Percentiles rank a stretch among this genome's conserved stretches.
These are phyloP conservation scores for Pampusana beccarii DNA, from an alignment of 2,113 vertebrate species.

Conservation along the genomic window DNA sequence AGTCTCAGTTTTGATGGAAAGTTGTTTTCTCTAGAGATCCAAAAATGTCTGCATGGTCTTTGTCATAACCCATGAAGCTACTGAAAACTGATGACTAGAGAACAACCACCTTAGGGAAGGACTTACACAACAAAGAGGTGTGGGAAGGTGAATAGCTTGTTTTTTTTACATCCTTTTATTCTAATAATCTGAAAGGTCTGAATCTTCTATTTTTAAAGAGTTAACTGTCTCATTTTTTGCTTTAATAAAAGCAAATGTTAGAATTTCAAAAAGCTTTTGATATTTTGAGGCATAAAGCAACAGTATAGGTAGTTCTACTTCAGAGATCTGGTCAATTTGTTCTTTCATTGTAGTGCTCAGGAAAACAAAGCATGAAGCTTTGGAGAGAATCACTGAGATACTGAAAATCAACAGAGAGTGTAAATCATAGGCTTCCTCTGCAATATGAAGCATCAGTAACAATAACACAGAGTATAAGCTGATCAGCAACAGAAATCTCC, in stretches of 20 bases:
- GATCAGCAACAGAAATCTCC: background rate
- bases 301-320: background rate
- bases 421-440: background rate
- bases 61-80: background rate
- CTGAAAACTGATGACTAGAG: background rate
- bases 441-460: background rate
- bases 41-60: background rate
- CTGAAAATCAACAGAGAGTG: background rate
- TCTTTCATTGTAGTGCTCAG: background rate
- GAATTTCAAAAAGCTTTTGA: background rate
- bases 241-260: background rate
- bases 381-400: background rate
- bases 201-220: background rate
- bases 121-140: background rate
- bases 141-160: background rate
- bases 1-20: background rate
- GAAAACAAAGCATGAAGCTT: background rate
- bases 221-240: background rate
- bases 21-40: background rate
- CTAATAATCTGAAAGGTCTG: background rate
- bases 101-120: background rate
- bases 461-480: background rate
- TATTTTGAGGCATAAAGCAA: background rate
- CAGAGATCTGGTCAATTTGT: background rate
- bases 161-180: background rate